phyloP scores from a whole-genome alignment of 2,888 invertebrate genomes.

The Xiphydria camelus region DNA sequence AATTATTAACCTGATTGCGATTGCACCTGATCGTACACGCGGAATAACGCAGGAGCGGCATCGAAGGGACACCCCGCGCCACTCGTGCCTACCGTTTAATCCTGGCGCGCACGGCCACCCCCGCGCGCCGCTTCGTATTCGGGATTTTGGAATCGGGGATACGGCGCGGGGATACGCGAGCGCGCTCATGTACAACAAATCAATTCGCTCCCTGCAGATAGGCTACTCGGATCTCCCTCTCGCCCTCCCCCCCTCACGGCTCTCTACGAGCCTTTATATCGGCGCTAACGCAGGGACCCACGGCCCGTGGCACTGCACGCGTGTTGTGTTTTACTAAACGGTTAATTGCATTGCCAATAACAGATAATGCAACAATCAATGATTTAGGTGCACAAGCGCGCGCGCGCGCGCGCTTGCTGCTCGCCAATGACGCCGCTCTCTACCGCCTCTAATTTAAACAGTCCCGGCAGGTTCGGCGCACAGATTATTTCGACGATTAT shows the following conservation, averaged over 20 bases:
- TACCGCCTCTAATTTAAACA: slow-evolving; percentile 48
- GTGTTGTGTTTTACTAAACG: slow-evolving; percentile 51
- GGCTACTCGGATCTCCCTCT: slow-evolving; percentile 13
- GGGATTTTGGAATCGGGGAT: slow-evolving; percentile 33
- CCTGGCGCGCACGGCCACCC: slow-evolving; percentile 36
- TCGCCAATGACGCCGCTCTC: too few relatives aligned
- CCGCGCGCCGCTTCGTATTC: slow-evolving; percentile 25
- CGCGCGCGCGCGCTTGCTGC: too few relatives aligned
- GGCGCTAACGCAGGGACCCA: slow-evolving; percentile 12
- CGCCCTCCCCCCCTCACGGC: slow-evolving; percentile 11
- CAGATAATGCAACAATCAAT: slow-evolving; percentile 58
- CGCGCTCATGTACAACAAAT: slow-evolving; percentile 33
- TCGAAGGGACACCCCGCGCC: slow-evolving; percentile 27
- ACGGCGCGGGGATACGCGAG: slow-evolving; percentile 7
- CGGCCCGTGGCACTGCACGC: slow-evolving; percentile 5
- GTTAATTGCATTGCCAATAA: slow-evolving; percentile 58
- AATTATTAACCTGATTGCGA: slow-evolving; percentile 54
- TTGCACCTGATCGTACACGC: slow-evolving; percentile 52
- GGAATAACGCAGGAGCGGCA: slow-evolving; percentile 33
- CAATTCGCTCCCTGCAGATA: slow-evolving; percentile 27
- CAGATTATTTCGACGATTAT: slow-evolving; percentile 53
- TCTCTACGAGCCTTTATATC: background rate
- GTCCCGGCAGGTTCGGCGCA: slow-evolving; percentile 49
- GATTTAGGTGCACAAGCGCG: slow-evolving; percentile 52
- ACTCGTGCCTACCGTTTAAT: slow-evolving; percentile 39